Evolutionary conservation across 92 coral and sea anemone species (phyloP).

Genomic region (Parazoanthus atlanticus): DNA sequence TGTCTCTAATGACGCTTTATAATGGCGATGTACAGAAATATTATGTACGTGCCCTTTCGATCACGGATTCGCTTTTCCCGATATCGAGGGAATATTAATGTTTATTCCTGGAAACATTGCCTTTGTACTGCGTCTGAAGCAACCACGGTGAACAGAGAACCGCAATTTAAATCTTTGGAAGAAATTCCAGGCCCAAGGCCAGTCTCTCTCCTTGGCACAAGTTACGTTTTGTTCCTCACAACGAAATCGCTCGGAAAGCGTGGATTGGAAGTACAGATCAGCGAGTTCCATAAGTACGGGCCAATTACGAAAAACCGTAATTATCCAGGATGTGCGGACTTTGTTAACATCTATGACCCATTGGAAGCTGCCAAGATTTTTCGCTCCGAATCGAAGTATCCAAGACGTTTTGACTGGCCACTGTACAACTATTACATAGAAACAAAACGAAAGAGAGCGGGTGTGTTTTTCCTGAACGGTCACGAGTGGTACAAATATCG

Average conservation of each 20-base stretch:
- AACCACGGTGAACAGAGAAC: background rate
- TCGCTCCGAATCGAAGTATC: slow-evolving; percentile 63
- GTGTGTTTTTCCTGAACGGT: slow-evolving; percentile 66
- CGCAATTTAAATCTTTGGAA: slow-evolving; percentile 30
- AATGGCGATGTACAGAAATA: too few species aligned
- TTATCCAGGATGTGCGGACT: background rate
- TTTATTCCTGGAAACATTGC: too few species aligned
- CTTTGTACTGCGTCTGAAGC: too few species aligned
- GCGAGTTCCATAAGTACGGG: slow-evolving; percentile 23
- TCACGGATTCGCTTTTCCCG: too few species aligned
- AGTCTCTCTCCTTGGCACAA: slow-evolving; percentile 42
- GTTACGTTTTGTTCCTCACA: slow-evolving; percentile 10
- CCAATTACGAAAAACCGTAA: slow-evolving; percentile 15
- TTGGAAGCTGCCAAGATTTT: slow-evolving; percentile 51
- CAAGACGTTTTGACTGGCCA: slow-evolving; percentile 49
- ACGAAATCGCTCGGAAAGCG: slow-evolving; percentile 51
- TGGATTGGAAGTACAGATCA: background rate
- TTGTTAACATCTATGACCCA: slow-evolving; percentile 45
- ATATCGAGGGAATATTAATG: too few species aligned
- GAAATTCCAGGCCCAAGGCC: slow-evolving; percentile 55
- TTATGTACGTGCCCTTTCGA: too few species aligned
- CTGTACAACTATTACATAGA: slow-evolving; percentile 50
- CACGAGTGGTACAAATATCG: slow-evolving; percentile 44
- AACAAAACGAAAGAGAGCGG: slow-evolving; percentile 49
- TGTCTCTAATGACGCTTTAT: too few species aligned